Conservation (phyloP, 2,113 vertebrate genomes). For the Origma solitaria region DNA sequence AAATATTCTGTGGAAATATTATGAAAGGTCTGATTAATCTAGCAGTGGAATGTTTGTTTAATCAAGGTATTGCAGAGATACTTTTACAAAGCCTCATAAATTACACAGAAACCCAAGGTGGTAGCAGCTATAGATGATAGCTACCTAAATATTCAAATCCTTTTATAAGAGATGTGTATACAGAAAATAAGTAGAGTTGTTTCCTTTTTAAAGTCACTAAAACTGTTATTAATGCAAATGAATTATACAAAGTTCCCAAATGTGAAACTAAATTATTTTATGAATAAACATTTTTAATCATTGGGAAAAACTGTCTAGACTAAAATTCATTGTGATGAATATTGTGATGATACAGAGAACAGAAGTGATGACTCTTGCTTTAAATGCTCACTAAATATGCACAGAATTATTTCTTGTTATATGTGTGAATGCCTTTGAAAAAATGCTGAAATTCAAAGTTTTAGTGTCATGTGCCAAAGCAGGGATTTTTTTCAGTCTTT, state of each 20-base stretch:
- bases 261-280: constrained; percentile 25
- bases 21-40: constrained; percentile 3
- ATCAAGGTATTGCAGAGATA: background rate
- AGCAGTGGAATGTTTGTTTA: constrained; percentile 32
- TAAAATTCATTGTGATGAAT: constrained; percentile 12
- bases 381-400: background rate
- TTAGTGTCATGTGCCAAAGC: background rate
- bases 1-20: background rate
- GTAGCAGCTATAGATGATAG: background rate
- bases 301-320: background rate
- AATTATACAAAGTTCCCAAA: background rate
- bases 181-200: background rate
- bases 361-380: background rate
- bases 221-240: constrained; percentile 25
- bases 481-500: background rate
- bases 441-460: background rate
- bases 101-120: background rate
- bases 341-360: background rate
- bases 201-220: constrained; percentile 26
- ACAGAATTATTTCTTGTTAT: background rate
- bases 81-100: constrained; percentile 25
- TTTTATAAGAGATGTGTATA: background rate
- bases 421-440: background rate
- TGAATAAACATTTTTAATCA: constrained; percentile 28
- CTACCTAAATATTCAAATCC: constrained; percentile 28